A percentile compares a stretch with the other conserved stretches of the same genome.
Conservation (phyloP, 2,888 invertebrate species). For the Pristionchus mayeri region DNA sequence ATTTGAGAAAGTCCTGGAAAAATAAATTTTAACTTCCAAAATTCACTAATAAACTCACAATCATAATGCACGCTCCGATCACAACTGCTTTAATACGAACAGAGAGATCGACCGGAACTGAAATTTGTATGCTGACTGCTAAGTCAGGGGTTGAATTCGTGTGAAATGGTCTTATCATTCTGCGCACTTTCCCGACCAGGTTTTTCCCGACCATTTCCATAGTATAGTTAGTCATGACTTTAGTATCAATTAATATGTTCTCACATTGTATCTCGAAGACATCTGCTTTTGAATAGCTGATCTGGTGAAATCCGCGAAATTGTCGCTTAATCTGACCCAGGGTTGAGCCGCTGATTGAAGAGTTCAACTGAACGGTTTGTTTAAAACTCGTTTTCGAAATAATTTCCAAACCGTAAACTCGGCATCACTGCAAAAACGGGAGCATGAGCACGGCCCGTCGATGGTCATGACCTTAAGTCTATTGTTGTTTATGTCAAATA, state of each 20-base stretch:
- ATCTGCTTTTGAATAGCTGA: slow-evolving; percentile 26
- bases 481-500: neutral
- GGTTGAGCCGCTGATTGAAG: neutral
- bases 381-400: no score
- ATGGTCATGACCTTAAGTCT: neutral
- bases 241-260: no score
- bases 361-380: neutral
- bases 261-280: slow-evolving; percentile 10
- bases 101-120: neutral
- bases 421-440: neutral
- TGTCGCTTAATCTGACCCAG: slow-evolving; percentile 5
- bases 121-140: no score
- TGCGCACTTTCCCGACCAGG: no score
- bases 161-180: no score
- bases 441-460: neutral
- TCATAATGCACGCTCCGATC: slow-evolving; percentile 20
- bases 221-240: no score
- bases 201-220: no score
- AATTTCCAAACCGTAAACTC: neutral
- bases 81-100: slow-evolving; percentile 18
- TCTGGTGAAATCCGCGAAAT: neutral
- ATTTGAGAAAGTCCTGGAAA: slow-evolving; percentile 41
- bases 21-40: neutral
- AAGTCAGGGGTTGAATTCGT: no score
- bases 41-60: neutral